These are phyloP conservation scores for Mesitornis unicolor DNA, from an alignment of 2,113 vertebrate genomes.

Conservation along the genomic window DNA sequence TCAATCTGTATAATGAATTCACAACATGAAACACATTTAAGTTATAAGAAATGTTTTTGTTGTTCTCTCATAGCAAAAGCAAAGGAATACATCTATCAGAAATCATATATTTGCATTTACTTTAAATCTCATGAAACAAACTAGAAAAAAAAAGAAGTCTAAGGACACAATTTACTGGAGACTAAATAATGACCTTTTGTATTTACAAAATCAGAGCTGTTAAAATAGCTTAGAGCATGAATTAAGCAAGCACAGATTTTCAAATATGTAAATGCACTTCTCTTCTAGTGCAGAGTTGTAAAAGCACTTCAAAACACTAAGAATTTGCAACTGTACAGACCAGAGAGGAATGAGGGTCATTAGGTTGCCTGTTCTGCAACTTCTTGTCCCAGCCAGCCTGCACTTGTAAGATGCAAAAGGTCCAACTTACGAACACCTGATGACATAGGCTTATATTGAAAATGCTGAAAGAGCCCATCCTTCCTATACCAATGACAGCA, in stretches of 20 bases:
- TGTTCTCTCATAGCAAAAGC: background rate
- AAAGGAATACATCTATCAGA: background rate
- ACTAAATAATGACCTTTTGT: background rate
- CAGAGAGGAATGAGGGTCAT: background rate
- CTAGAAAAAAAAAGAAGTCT: background rate
- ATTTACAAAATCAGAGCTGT: constrained; percentile 5
- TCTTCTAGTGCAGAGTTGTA: background rate
- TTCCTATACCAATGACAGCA: background rate
- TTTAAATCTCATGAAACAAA: background rate
- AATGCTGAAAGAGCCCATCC: background rate
- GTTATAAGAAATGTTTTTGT: background rate
- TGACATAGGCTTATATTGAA: background rate
- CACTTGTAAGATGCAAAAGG: background rate
- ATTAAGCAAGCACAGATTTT: background rate
- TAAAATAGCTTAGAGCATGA: background rate
- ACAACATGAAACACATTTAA: background rate
- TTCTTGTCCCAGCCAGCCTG: background rate
- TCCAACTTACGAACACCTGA: constrained; percentile 19
- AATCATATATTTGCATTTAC: background rate
- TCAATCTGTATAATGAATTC: background rate
- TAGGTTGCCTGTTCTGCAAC: constrained; percentile 14
- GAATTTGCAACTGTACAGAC: background rate
- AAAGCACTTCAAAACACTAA: background rate
- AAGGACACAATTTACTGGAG: background rate
- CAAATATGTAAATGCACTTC: background rate